phyloP scores from a whole-genome alignment of 2,113 vertebrate species.

The Lipotes vexillifer region DNA sequence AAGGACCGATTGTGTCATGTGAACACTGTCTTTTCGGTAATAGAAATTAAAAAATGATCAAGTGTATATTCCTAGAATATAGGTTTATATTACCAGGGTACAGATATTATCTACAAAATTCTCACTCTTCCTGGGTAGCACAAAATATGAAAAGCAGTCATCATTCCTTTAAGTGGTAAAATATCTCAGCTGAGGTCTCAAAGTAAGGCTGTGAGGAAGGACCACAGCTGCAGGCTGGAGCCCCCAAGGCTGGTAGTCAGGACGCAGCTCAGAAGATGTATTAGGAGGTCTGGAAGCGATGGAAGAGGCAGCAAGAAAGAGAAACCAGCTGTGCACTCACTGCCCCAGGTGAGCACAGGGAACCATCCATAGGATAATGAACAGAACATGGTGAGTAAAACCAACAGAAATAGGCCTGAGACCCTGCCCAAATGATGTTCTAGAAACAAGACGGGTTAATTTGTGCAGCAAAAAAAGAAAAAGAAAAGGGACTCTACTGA shows the following conservation, averaged over 20 bases:
- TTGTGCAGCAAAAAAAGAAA: not conserved
- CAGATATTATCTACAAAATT: not conserved
- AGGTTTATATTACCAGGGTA: not conserved
- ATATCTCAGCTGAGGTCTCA: not conserved
- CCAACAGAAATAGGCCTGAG: fast-evolving
- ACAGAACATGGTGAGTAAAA: fast-evolving
- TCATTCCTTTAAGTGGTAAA: too few relatives aligned
- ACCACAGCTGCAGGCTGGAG: too few relatives aligned
- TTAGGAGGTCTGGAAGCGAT: not conserved
- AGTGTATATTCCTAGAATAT: not conserved
- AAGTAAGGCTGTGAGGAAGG: not conserved
- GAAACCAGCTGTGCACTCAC: fast-evolving
- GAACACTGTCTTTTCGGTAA: not conserved
- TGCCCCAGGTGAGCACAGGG: fast-evolving
- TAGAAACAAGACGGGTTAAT: not conserved
- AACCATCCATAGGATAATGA: fast-evolving
- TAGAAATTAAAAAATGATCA: not conserved
- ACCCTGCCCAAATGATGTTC: not conserved
- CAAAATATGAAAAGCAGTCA: not conserved
- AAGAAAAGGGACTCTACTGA: not conserved
- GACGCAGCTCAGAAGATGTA: not conserved
- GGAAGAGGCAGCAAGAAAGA: too few relatives aligned
- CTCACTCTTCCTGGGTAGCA: not conserved
- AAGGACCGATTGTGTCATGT: fast-evolving
- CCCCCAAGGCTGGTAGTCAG: not conserved